A percentile compares a stretch with the other conserved stretches of the same genome.
Conservation (phyloP, 2,113 vertebrate genomes). For the Sisor rabdophorus region DNA sequence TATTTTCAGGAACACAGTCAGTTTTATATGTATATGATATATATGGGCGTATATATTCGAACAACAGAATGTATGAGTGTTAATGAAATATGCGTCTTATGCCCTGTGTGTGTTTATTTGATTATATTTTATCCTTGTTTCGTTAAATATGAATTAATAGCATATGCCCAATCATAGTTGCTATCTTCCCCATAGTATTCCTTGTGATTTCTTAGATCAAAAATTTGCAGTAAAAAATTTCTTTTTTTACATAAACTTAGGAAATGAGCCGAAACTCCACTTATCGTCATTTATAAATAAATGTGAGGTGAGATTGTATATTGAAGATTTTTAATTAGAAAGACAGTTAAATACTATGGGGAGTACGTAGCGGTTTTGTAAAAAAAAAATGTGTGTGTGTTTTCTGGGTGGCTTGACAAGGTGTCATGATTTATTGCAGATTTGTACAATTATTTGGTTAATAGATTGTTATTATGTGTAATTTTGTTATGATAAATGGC, state of each 20-base stretch:
- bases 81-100: conserved; percentile 46
- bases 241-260: conserved; percentile 26
- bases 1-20: conserved; percentile 51
- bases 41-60: conserved; percentile 51
- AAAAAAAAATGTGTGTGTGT: conserved; percentile 25
- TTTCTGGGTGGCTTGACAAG: conserved; percentile 33
- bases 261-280: conserved; percentile 31
- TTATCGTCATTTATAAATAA: conserved; percentile 44
- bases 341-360: conserved; percentile 44
- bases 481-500: conserved; percentile 31
- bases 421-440: conserved; percentile 29
- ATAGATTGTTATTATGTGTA: conserved; percentile 39
- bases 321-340: conserved; percentile 40
- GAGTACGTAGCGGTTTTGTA: conserved; percentile 37
- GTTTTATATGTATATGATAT: conserved; percentile 55
- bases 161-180: conserved; percentile 36
- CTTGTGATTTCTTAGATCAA: conserved; percentile 48
- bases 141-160: conserved; percentile 40
- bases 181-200: conserved; percentile 45
- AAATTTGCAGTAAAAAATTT: conserved; percentile 35
- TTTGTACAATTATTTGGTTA: conserved; percentile 35
- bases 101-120: conserved; percentile 49
- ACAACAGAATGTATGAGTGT: conserved; percentile 49
- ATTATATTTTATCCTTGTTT: conserved; percentile 48
- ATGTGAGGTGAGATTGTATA: conserved; percentile 45